Evolutionary conservation across 1,140 invertebrate species (phyloP), one percentile per base, ranked within the genome.

Genomic region (Thaumetopoea pityocampa): DNA sequence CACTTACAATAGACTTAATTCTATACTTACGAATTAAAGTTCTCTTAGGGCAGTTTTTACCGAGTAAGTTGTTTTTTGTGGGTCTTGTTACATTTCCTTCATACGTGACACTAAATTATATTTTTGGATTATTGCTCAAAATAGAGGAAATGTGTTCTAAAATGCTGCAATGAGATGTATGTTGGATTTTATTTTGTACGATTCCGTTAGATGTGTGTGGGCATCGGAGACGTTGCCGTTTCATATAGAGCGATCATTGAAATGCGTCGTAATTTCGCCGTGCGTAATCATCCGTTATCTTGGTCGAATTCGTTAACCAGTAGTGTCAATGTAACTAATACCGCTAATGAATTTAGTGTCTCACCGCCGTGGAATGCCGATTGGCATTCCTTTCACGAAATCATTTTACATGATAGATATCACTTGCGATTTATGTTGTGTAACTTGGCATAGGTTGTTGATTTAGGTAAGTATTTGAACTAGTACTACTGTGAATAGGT

Each of bases 191-290:
- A 29, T 5, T 40, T 19, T n/a, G 20, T 23, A 27, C 28, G 16
- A 4, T 34, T 34, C 8, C 7, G 19, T 44, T 38, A 8, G 14
- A 24, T 27, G 27, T 33, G 37, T 29, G 42, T 49, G 48, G 54
- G 41, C 16, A 27, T 38, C 16, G 45, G 9, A 20, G 42, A 41
- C 33, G 26, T 51, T 48, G 16, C 18, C 27, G 29, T 19, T 48
- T 50, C 42, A 29, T 51, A 48, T 16, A 51, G 38, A 47, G 42
- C 40, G 38, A 22, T 47, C 53, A 22, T 26, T 44, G 30, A 68
- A 77, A 64, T 82, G 76, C 78, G 76, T 78, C 72, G 71, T 73
- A 78, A 69, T 71, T 77, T 73, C 57, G 53, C 62, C 55, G 54
- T 70, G 55, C 63, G 62, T 73, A 63, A 64, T 67, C 62, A 66